Conservation (phyloP, 2,113 vertebrate genomes). For the Cebidichthys violaceus region DNA sequence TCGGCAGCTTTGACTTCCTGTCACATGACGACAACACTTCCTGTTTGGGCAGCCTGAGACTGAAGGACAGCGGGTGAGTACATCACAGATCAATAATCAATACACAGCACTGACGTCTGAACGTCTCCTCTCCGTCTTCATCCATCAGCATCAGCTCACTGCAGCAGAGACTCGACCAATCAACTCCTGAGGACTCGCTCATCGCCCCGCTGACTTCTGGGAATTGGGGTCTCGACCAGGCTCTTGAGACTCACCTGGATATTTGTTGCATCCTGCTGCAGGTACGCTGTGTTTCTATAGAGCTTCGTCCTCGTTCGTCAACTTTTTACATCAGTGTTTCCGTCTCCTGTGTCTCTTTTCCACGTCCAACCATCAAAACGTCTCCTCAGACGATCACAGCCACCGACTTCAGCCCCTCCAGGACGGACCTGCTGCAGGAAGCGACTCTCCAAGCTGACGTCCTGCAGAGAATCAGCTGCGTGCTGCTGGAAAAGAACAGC, state of each 20-base stretch:
- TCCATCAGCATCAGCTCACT: constrained; percentile 73
- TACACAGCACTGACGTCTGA: rapidly evolving
- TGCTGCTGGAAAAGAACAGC: constrained; percentile 75
- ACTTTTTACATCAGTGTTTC: not conserved
- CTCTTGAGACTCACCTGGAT: constrained; percentile 88
- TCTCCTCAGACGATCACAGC: constrained; percentile 69
- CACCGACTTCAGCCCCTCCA: constrained; percentile 59
- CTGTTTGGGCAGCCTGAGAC: constrained; percentile 85
- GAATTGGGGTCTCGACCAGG: constrained; percentile 85
- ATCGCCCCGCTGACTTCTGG: constrained; percentile 84
- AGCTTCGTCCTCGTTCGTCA: not conserved
- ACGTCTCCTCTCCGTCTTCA: not conserved
- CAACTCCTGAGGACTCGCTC: constrained; percentile 57
- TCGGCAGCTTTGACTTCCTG: constrained; percentile 95
- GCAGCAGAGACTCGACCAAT: constrained; percentile 73
- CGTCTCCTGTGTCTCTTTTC: not conserved
- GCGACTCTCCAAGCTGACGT: constrained; percentile 73
- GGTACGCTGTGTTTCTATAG: constrained; percentile 35
- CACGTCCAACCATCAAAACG: not conserved
- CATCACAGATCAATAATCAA: not conserved
- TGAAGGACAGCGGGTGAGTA: constrained; percentile 85
- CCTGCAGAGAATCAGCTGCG: constrained; percentile 71
- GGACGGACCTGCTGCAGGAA: constrained; percentile 78
- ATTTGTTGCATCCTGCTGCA: constrained; percentile 88
- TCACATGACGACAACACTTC: constrained; percentile 88